Evolutionary conservation across 1,140 invertebrate species (phyloP).

Genomic region (Calliopsis andreniformis): DNA sequence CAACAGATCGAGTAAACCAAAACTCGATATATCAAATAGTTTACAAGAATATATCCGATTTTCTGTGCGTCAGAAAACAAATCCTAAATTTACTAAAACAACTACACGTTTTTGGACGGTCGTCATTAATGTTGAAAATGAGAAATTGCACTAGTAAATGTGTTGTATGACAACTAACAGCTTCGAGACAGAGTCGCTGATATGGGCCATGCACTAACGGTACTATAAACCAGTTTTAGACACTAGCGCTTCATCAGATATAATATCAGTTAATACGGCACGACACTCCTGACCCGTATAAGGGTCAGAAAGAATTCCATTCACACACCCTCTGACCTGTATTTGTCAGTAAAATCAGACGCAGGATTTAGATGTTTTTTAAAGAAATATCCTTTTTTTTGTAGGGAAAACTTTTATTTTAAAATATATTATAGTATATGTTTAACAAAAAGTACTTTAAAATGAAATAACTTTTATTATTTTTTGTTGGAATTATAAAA

Average conservation of each 20-base stretch:
- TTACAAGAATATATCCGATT: background rate
- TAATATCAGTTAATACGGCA: background rate
- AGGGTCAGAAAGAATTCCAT: no score
- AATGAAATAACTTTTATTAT: background rate
- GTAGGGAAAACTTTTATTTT: no score
- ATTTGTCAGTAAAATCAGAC: no score
- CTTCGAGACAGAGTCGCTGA: no score
- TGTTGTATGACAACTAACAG: background rate
- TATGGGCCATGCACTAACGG: conserved; percentile 27
- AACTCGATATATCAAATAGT: conserved; percentile 17
- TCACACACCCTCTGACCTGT: no score
- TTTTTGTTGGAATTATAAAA: background rate
- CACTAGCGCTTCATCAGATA: conserved; percentile 7
- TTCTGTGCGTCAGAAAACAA: background rate
- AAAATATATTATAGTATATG: no score
- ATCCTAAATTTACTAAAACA: background rate
- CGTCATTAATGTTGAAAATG: conserved; percentile 15
- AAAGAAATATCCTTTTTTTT: no score
- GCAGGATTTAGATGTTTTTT: no score
- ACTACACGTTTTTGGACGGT: background rate
- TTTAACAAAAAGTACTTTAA: background rate
- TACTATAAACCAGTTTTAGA: conserved; percentile 8
- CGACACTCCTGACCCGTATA: no score
- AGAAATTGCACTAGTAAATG: background rate
- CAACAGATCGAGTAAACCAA: conserved; percentile 44